Evolutionary conservation across 2,888 invertebrate genomes (phyloP).

Genomic region (Pammene fasciana): DNA sequence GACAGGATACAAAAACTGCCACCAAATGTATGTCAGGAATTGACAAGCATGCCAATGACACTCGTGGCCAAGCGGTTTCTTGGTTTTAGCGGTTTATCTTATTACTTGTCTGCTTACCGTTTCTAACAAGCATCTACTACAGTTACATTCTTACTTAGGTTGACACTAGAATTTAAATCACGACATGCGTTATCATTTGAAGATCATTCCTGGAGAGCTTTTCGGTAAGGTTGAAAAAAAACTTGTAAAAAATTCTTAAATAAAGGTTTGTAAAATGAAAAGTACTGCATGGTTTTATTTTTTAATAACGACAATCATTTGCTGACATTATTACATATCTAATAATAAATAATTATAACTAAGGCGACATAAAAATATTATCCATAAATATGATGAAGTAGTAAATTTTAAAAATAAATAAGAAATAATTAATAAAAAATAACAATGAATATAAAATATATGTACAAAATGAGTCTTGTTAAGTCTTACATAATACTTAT

Average conservation of each 20-base stretch:
- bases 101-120: slow-evolving; percentile 36
- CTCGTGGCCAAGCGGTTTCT: slow-evolving; percentile 37
- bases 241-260: background rate
- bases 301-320: slow-evolving; percentile 49
- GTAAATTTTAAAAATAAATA: slow-evolving; percentile 11
- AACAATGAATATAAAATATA: slow-evolving; percentile 46
- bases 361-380: slow-evolving; percentile 10
- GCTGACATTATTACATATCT: slow-evolving; percentile 30
- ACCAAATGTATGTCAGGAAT: slow-evolving; percentile 27
- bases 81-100: slow-evolving; percentile 39
- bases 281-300: slow-evolving; percentile 52
- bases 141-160: slow-evolving; percentile 8
- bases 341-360: slow-evolving; percentile 21
- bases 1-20: slow-evolving; percentile 17
- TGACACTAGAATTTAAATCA: background rate
- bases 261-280: slow-evolving; percentile 45
- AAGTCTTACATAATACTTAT: slow-evolving; percentile 61
- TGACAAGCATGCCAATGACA: slow-evolving; percentile 1
- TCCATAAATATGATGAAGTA: slow-evolving; percentile 11
- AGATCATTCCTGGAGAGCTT: background rate
- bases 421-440: slow-evolving; percentile 46
- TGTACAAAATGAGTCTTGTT: slow-evolving; percentile 37
- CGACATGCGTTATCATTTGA: background rate
- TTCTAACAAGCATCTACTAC: slow-evolving; percentile 25
- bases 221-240: background rate